Percentiles rank a stretch among this genome's conserved stretches.
These are phyloP conservation scores for Gymnodraco acuticeps DNA, from an alignment of 2,797 vertebrate species.

Conservation along the genomic window DNA sequence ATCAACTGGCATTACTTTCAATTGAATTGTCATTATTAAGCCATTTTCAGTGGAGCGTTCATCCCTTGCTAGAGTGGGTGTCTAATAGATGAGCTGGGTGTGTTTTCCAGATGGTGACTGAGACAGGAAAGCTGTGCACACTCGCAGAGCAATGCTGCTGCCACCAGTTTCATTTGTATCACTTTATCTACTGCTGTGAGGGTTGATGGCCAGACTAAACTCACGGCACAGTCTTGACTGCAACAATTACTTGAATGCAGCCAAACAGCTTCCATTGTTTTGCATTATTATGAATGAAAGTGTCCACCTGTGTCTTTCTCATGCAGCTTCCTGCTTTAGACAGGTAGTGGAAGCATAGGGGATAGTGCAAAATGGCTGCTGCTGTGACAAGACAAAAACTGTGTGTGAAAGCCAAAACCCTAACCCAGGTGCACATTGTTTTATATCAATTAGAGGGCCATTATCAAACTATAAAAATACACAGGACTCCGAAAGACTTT, in stretches of 20 bases:
- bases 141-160: slow-evolving; percentile 39
- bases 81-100: slow-evolving; percentile 54
- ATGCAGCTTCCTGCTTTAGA: slow-evolving; percentile 17
- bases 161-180: slow-evolving; percentile 45
- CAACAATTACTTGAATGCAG: slow-evolving; percentile 21
- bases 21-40: slow-evolving; percentile 66
- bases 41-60: slow-evolving; percentile 54
- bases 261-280: slow-evolving; percentile 24
- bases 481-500: slow-evolving; percentile 20
- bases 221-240: slow-evolving; percentile 29
- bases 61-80: slow-evolving; percentile 44
- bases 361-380: slow-evolving; percentile 9
- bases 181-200: slow-evolving; percentile 43
- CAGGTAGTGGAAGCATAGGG: neutral
- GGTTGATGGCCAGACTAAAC: slow-evolving; percentile 36
- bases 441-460: slow-evolving; percentile 16
- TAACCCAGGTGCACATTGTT: neutral
- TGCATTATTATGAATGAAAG: neutral
- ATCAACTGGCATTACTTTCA: slow-evolving; percentile 49
- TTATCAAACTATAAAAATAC: slow-evolving; percentile 20
- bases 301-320: slow-evolving; percentile 23
- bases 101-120: slow-evolving; percentile 67
- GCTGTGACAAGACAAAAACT: neutral
- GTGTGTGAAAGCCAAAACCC: neutral
- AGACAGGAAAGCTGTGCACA: slow-evolving; percentile 45